Conservation (phyloP, 2,888 invertebrate species). For the Acleris cristana region DNA sequence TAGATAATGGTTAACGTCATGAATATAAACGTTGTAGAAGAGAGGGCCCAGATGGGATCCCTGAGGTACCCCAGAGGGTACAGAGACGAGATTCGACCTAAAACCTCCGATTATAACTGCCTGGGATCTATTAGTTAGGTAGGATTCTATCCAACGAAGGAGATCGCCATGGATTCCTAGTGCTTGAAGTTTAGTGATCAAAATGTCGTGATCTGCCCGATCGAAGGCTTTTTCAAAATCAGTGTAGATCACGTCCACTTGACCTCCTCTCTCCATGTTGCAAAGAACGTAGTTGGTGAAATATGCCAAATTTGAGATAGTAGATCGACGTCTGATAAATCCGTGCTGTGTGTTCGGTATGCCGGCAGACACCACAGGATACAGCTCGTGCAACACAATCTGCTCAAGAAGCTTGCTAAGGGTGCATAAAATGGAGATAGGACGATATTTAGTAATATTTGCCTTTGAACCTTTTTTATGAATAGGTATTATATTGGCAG, state of each 20-base stretch:
- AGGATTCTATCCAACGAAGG: slow-evolving; percentile 1
- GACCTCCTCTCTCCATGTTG: slow-evolving; percentile 4
- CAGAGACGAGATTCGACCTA: neutral
- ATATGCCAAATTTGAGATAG: no score
- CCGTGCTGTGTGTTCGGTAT: no score
- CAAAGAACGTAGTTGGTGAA: neutral
- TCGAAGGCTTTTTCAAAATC: slow-evolving; percentile 14
- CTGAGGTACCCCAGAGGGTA: slow-evolving; percentile 13
- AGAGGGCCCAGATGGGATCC: no score
- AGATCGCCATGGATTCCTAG: slow-evolving; percentile 7
- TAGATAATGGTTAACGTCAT: no score
- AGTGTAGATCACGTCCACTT: slow-evolving; percentile 16
- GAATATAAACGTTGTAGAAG: no score
- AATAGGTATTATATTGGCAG: slow-evolving; percentile 9
- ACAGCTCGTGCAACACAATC: neutral
- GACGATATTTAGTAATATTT: slow-evolving; percentile 3
- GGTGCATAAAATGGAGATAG: slow-evolving; percentile 7
- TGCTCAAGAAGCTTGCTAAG: slow-evolving; percentile 7
- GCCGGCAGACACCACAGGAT: neutral
- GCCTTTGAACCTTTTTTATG: slow-evolving; percentile 15
- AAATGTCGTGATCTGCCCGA: slow-evolving; percentile 7
- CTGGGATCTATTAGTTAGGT: neutral
- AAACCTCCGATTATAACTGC: slow-evolving; percentile 4
- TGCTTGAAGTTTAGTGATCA: neutral
- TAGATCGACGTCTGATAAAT: no score